Evolutionary conservation across 2,113 vertebrate genomes (phyloP).

Genomic region (Mellivora capensis): DNA sequence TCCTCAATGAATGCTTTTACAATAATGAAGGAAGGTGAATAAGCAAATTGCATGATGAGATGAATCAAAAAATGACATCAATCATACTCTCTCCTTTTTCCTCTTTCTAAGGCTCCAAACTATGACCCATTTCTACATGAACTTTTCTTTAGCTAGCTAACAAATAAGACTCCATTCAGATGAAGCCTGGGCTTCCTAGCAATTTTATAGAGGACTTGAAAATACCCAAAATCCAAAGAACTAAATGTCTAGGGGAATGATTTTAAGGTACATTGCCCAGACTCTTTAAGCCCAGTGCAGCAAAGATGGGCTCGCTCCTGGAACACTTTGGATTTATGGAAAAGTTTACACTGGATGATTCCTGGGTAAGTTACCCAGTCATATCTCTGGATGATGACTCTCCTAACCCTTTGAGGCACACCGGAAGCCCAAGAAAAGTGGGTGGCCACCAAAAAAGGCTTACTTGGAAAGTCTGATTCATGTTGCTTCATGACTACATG

Average conservation of each 20-base stretch:
- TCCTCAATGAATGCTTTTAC: neutral
- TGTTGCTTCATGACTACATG: neutral
- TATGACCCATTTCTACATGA: neutral
- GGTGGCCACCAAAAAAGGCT: fast-evolving
- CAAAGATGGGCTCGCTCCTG: neutral
- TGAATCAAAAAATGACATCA: neutral
- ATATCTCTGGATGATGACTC: neutral
- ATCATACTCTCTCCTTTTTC: neutral
- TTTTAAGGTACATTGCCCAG: neutral
- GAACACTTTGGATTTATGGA: neutral
- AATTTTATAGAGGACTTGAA: neutral
- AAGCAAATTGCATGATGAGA: neutral
- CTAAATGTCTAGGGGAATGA: neutral
- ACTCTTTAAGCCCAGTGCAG: neutral
- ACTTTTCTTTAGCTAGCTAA: neutral
- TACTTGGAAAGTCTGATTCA: neutral
- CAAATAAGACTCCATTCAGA: neutral
- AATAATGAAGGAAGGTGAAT: neutral
- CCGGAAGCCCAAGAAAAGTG: neutral
- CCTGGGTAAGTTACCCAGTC: neutral
- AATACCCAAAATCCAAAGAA: neutral
- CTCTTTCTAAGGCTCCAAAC: neutral
- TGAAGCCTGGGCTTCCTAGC: neutral
- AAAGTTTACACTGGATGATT: neutral
- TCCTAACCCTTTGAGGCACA: neutral